phyloP scores from a whole-genome alignment of 1,140 invertebrate genomes.

The Hypothenemus hampei region DNA sequence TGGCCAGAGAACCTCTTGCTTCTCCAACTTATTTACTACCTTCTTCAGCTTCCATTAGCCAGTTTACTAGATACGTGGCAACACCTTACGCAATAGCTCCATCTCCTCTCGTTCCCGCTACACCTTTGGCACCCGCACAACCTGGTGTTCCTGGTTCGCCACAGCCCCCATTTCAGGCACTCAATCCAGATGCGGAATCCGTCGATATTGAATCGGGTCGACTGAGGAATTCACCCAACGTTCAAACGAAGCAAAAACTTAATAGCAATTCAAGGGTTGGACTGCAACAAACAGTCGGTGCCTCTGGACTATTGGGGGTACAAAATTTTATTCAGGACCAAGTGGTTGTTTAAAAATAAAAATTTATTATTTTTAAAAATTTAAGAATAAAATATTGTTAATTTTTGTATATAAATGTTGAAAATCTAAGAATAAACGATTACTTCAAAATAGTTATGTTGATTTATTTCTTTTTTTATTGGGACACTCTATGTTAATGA shows the following conservation, averaged over 20 bases:
- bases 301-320: conserved; percentile 4
- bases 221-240: background rate
- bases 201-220: conserved; percentile 20
- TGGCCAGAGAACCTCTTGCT: conserved; percentile 6
- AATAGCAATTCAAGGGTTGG: background rate
- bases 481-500: background rate
- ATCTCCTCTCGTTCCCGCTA: conserved; percentile 3
- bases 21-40: conserved; percentile 1
- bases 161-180: background rate
- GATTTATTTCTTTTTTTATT: background rate
- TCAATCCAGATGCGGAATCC: conserved; percentile 13
- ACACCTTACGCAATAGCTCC: background rate
- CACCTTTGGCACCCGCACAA: background rate
- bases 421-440: background rate
- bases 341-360: background rate
- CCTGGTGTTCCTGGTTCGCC: background rate
- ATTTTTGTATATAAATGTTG: background rate
- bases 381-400: background rate
- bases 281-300: background rate
- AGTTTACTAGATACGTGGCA: conserved; percentile 1
- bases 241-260: background rate
- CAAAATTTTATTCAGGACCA: background rate
- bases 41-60: background rate
- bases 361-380: background rate
- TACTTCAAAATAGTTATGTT: background rate